These are phyloP conservation scores for Tyto alba DNA, from an alignment of 2,113 vertebrate genomes.

Conservation along the genomic window DNA sequence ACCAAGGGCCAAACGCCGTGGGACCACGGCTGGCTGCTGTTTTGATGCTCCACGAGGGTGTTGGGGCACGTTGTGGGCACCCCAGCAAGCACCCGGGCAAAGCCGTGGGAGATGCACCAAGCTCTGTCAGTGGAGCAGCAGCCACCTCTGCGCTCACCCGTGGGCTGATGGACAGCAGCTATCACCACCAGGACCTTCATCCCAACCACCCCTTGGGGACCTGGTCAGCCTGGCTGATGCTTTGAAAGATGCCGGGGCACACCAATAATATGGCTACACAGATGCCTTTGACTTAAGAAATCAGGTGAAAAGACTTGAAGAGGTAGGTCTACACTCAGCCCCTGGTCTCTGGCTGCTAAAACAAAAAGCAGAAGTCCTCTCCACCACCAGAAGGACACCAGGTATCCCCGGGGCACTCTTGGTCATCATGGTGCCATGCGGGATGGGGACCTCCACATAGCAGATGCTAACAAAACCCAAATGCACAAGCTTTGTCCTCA, in stretches of 20 bases:
- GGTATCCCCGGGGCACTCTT: background rate
- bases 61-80: background rate
- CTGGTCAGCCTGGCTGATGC: background rate
- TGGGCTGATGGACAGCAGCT: rapidly evolving
- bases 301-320: background rate
- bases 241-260: background rate
- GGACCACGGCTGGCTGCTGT: background rate
- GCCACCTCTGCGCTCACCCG: background rate
- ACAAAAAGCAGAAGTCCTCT: background rate
- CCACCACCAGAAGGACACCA: background rate
- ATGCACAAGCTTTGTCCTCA: background rate
- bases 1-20: background rate
- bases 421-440: background rate
- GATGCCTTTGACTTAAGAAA: background rate
- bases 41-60: background rate
- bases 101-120: background rate
- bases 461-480: background rate
- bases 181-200: background rate
- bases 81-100: background rate
- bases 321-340: background rate
- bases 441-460: background rate
- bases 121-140: background rate
- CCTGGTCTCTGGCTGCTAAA: background rate
- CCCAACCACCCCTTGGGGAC: background rate
- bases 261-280: background rate